Percentiles rank a stretch among this genome's conserved stretches.
phyloP scores from a whole-genome alignment of 2,113 vertebrate genomes.

The Lasiurus borealis region DNA sequence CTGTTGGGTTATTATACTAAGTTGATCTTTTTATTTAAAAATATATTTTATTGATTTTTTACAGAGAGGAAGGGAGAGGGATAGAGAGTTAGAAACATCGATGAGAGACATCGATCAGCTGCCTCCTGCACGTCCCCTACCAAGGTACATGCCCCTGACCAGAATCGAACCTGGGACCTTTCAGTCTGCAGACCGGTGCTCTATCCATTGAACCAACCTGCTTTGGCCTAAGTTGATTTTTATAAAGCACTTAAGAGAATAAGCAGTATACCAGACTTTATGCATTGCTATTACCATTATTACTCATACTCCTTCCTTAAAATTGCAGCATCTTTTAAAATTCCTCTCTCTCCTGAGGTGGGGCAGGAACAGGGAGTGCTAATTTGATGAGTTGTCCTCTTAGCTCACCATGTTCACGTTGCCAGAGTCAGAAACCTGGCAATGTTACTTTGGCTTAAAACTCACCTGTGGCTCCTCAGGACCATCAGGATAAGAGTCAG shows the following conservation, averaged over 20 bases:
- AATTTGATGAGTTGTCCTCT: neutral
- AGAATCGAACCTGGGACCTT: too few species aligned
- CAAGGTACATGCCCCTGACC: too few species aligned
- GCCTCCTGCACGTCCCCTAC: too few species aligned
- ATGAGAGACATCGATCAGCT: too few species aligned
- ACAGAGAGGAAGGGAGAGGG: too few species aligned
- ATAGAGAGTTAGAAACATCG: too few species aligned
- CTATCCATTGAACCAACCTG: too few species aligned
- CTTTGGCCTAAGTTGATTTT: neutral
- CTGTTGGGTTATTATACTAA: neutral
- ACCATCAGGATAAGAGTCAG: neutral
- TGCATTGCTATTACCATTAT: neutral
- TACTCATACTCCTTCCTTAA: neutral
- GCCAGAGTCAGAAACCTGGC: neutral
- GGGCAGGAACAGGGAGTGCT: neutral
- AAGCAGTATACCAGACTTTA: neutral
- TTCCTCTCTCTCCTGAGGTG: neutral
- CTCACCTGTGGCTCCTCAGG: neutral
- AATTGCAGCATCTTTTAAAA: neutral
- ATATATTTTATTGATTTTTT: too few species aligned
- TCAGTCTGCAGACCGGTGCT: too few species aligned
- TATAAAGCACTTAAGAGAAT: neutral
- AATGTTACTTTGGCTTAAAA: neutral
- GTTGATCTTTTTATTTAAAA: too few species aligned
- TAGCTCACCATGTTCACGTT: neutral